phyloP scores from a whole-genome alignment of 2,888 invertebrate species.

The Drosophila stalkeri region DNA sequence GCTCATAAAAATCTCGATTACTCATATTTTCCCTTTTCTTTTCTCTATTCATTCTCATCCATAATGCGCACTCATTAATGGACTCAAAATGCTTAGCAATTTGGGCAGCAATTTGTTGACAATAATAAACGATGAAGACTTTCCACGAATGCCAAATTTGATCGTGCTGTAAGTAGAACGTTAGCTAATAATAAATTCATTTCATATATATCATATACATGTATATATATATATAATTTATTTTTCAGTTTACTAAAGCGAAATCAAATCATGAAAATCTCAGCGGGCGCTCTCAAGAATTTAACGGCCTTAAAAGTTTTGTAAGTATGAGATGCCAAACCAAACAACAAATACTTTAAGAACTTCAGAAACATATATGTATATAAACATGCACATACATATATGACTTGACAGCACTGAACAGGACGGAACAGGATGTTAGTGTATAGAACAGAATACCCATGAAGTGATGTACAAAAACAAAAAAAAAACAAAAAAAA shows the following conservation, averaged over 20 bases:
- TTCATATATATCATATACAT: not conserved
- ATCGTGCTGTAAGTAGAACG: conserved; percentile 91
- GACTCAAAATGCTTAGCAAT: conserved; percentile 86
- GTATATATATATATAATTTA: conserved; percentile 53
- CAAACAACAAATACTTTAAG: conserved; percentile 57
- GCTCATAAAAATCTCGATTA: conserved; percentile 33
- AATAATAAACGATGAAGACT: conserved; percentile 89
- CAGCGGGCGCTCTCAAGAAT: conserved; percentile 91
- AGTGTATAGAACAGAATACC: conserved; percentile 31
- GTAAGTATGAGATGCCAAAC: conserved; percentile 88
- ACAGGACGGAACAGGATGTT: conserved; percentile 21
- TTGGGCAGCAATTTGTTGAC: conserved; percentile 91
- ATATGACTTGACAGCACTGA: conserved; percentile 38
- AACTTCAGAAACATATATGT: conserved; percentile 35
- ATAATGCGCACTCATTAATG: conserved; percentile 47
- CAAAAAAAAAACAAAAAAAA: not conserved
- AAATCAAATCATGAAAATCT: conserved; percentile 93
- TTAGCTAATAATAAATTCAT: not conserved
- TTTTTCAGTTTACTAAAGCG: conserved; percentile 92
- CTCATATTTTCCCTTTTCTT: conserved; percentile 35
- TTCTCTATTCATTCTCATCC: conserved; percentile 11
- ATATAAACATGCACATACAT: conserved; percentile 7
- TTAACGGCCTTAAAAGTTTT: conserved; percentile 92
- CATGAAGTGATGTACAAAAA: conserved; percentile 17
- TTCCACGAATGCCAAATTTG: conserved; percentile 90